A percentile compares a stretch with the other conserved stretches of the same genome.
phyloP scores from a whole-genome alignment of 2,797 vertebrate species.

The Pristis pectinata region DNA sequence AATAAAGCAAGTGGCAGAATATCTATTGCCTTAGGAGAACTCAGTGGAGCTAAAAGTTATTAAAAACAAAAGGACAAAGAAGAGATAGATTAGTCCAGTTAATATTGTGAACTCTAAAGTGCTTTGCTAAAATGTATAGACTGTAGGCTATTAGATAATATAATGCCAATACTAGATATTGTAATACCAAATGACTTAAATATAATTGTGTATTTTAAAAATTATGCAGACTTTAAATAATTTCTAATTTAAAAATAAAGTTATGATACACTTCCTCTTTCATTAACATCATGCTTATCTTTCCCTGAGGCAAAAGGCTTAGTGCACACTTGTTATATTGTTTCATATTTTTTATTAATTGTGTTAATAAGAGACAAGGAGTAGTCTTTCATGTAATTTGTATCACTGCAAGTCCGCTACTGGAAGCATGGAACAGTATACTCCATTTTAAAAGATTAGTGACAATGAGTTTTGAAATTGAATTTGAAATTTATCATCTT shows the following conservation, averaged over 20 bases:
- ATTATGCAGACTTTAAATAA: background rate
- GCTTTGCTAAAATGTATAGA: background rate
- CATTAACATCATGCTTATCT: background rate
- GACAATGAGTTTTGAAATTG: background rate
- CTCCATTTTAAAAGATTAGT: background rate
- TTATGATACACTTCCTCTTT: background rate
- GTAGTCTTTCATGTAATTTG: background rate
- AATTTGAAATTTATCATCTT: background rate
- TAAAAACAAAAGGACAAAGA: background rate
- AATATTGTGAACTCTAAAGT: background rate
- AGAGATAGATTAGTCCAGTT: background rate
- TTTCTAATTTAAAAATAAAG: background rate
- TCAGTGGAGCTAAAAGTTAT: background rate
- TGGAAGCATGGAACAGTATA: background rate
- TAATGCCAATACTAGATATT: background rate
- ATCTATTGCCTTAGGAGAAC: background rate
- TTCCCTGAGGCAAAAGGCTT: background rate
- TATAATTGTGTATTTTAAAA: background rate
- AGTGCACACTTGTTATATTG: background rate
- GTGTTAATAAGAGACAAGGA: background rate
- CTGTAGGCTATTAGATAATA: background rate
- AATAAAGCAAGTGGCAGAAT: background rate
- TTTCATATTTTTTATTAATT: constrained; percentile 9
- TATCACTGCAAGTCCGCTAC: background rate
- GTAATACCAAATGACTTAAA: background rate